Evolutionary conservation across 2,797 vertebrate genomes (phyloP), one percentile per base, ranked within the genome.

Genomic region (Spinibarbus caldwelli): DNA sequence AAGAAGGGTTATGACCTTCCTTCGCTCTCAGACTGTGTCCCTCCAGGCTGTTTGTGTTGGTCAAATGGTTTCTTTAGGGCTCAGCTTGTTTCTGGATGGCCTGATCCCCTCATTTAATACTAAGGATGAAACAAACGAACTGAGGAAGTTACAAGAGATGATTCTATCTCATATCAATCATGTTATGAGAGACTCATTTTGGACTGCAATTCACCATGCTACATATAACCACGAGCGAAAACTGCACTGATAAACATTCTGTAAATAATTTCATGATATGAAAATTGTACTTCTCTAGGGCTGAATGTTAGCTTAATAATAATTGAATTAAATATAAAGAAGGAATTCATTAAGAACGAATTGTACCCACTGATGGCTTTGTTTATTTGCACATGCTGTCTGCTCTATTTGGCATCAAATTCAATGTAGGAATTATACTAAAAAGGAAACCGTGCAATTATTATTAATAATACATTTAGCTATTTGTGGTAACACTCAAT

Each of bases 41-140:
- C 73, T 82, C n/a, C 23, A 52, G 75, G 85, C 78, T 77, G 21
- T 80, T 76, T 78, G 54, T 72, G 41, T 34, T 70, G 49, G 68
- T 83, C 82, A 86, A 78, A 68, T 82, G 78, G 73, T 84, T 31
- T 73, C 75, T 78, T 59, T 59, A 86, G 84, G 59, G 79, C 85
- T 84, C 73, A 80, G 78, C 67, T 78, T 26, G 85, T 41, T 86
- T 68, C 82, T 79, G 79, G 73, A 82, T 49, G 67, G 72, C 49
- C 85, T 75, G 85, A 82, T 86, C 62, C 11, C 59, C 71, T 52
- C 26, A 68, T 72, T 47, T 14, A 71, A 38, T 62, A 26, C 62
- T 17, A n/a, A 26, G 23, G 23, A 41, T 43, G 36, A 59, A 41
- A 62, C 1, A 0, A 62, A 41, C 36, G 23, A 34, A 29, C 62